These are phyloP conservation scores for Hippocampus abdominalis DNA, from an alignment of 2,113 vertebrate species.

Conservation along the genomic window DNA sequence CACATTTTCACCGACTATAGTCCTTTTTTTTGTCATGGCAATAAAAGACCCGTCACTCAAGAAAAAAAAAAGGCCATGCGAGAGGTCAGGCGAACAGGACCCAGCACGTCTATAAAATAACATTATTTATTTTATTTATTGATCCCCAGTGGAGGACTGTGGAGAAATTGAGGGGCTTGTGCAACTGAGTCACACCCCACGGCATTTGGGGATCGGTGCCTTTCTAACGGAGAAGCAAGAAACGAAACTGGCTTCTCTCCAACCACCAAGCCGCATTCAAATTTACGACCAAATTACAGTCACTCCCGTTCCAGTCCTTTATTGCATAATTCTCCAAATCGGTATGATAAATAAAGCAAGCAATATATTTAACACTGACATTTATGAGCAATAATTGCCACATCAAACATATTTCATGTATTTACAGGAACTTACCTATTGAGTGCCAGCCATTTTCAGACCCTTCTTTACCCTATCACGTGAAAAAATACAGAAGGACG, in stretches of 20 bases:
- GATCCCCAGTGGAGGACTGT: neutral
- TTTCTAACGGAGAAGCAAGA: neutral
- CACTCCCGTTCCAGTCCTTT: neutral
- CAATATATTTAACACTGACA: neutral
- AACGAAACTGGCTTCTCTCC: neutral
- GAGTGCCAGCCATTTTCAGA: too few species aligned
- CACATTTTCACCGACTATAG: constrained; percentile 5
- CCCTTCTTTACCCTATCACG: too few species aligned
- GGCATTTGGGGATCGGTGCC: neutral
- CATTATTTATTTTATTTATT: neutral
- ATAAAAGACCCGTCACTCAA: neutral
- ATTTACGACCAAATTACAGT: neutral
- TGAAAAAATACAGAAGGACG: too few species aligned
- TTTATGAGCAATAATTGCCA: neutral
- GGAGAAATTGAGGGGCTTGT: neutral
- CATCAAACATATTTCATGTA: neutral
- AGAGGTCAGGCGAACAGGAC: neutral
- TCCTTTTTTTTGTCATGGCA: neutral
- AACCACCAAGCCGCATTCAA: neutral
- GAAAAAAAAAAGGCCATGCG: neutral
- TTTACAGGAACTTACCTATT: neutral
- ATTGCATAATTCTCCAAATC: neutral
- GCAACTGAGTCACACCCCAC: neutral
- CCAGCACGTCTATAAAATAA: neutral
- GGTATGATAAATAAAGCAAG: neutral